Percentiles rank a stretch among this genome's conserved stretches.
Evolutionary conservation across 2,888 invertebrate species (phyloP).

Genomic region (Polydrusus cervinus): DNA sequence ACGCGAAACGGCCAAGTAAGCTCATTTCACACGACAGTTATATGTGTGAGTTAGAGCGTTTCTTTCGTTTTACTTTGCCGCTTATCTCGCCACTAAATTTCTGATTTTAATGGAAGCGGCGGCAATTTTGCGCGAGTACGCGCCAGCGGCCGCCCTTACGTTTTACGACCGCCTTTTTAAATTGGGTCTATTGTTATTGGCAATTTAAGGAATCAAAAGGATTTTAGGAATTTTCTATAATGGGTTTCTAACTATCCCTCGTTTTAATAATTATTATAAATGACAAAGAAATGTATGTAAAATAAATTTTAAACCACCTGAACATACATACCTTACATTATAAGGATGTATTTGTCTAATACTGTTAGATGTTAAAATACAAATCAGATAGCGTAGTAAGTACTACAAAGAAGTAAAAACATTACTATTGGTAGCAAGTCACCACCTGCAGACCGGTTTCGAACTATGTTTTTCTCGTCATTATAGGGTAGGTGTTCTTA

Average conservation of each 20-base stretch:
- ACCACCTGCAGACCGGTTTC: too few relatives aligned
- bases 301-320: too few relatives aligned
- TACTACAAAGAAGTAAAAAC: too few relatives aligned
- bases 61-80: constrained; percentile 71
- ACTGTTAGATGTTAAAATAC: too few relatives aligned
- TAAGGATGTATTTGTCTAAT: too few relatives aligned
- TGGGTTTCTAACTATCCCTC: background rate
- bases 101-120: constrained; percentile 75
- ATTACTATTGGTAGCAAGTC: too few relatives aligned
- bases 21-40: constrained; percentile 70
- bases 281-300: too few relatives aligned
- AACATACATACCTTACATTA: too few relatives aligned
- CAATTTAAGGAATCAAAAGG: constrained; percentile 68
- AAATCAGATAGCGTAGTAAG: too few relatives aligned
- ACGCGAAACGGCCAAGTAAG: constrained; percentile 67
- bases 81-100: constrained; percentile 76
- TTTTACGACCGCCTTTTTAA: constrained; percentile 70
- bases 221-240: constrained; percentile 65
- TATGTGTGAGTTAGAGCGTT: constrained; percentile 71
- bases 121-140: constrained; percentile 66
- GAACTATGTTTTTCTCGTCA: too few relatives aligned
- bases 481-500: too few relatives aligned
- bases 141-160: constrained; percentile 67
- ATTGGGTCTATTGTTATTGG: constrained; percentile 69
- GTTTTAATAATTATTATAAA: background rate